Evolutionary conservation across 2,888 invertebrate species (phyloP), one percentile per base, ranked within the genome.

Genomic region (Apotomis betuletana): DNA sequence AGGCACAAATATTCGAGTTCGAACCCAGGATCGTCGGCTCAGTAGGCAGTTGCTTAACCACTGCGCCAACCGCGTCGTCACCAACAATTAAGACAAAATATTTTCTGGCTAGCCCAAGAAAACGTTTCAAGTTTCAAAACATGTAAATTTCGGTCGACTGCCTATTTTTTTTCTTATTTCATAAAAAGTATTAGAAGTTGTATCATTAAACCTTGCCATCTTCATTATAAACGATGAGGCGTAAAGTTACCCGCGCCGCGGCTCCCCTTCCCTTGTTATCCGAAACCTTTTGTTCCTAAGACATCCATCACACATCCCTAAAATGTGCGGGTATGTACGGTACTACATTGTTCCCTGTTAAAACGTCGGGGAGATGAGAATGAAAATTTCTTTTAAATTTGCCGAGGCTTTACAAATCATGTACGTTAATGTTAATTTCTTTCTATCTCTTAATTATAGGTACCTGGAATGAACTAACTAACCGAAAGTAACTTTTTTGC

Each of bases 201-300:
- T 46, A 62, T 69, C 58, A 58, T 64, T 70, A 70, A 27, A 59
- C 57, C 58, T 10, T 44, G 49, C 46, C 36, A 41, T n/a, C 59
- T 65, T 70, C 60, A 65, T 70, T 65, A 70, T 70, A 65, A 54
- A 38, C 38, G 54, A 70, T 70, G 70, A 60, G 65, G 64, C 65
- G 59, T 54, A 49, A 54, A 54, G 54, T 65, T 65, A 46, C 70
- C 10, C 49, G 52, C 55, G 4, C 57, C 44, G 52, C 58, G 36
- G 38, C 44, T 70, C 59, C 13, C 52, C 52, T 60, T 59, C 52
- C 52, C 65, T 44, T 60, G 70, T 70, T 65, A 70, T 49, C 13
- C 54, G 65, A 70, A 65, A 54, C 65, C 70, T 60, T 69, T 65
- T 70, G 70, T 65, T 65, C 54, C 44, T 13, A 54, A 65, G 54